Evolutionary conservation across 2,797 vertebrate species (phyloP), one percentile per base, ranked within the genome.

Genomic region (Anguilla anguilla): DNA sequence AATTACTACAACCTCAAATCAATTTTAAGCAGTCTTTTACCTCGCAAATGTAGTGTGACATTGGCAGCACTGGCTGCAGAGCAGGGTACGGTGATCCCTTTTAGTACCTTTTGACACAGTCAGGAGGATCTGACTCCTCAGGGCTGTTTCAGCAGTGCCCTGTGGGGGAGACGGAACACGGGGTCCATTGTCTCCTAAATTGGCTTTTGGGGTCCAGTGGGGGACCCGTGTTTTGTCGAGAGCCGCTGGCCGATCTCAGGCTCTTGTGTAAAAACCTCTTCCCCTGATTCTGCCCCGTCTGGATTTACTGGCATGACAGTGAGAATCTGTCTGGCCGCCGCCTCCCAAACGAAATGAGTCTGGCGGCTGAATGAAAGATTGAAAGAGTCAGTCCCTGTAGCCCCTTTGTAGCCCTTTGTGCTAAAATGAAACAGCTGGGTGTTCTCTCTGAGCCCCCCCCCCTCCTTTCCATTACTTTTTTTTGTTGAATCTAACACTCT

Each of bases 291-390:
- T 61, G 59, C 59, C 49, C 49, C 57, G 5, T 74, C 31, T 39
- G 31, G 87, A 84, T 84, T 87, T 84, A 84, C 82, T n/a, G 49
- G 19, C 28, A 28, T 11, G 10, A 43, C n/a, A 55, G 87, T 74
- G 35, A 39, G 82, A 83, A 43, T 31, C 49, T 46, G n/a, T 17
- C 46, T 39, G 17, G 46, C 39, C 17, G 15, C 49, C 2, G 31
- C 55, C 22, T 15, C 39, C 35, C 39, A 43, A 74, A 19, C 6
- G 39, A 19, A 49, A 77, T 39, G 39, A 49, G 77, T 81, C 43
- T 81, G 15, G 43, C n/a, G n/a, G 77, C 22, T 79, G 74, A 39
- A 79, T 79, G 31, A 43, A 79, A 79, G 74, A 79, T 43, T 39
- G 77, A 46, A 81, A 49, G 77, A 81, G 39, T 49, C n/a, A 72